Evolutionary conservation across 2,797 vertebrate species (phyloP), one percentile per base, ranked within the genome.

Genomic region (Cossypha heuglini): DNA sequence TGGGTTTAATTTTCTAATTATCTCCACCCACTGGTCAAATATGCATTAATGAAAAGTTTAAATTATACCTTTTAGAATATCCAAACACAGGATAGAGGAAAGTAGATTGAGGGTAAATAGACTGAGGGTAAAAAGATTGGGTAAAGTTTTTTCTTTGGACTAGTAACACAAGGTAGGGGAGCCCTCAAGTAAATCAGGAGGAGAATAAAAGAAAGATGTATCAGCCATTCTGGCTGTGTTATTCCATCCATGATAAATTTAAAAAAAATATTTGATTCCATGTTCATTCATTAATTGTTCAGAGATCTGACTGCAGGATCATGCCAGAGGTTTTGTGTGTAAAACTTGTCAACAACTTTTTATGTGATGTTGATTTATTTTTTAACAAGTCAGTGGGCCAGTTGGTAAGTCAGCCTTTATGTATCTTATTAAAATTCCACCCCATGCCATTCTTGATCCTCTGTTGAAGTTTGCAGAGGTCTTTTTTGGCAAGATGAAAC

Each of bases 391-490:
- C 72, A 37, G 22, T 64, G 58, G 45, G 28, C 51, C 48, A 54
- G 1, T 46, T 92, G 59, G 43, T 82, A 88, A 92, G 74, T 92
- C 77, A 87, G 38, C 57, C 42, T 91, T 91, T 81, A 66, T 3
- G 0, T 58, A 43, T 69, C 69, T 9, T 86, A 42, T 81, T 96
- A 72, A 93, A 92, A 96, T 96, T 96, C 81, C 15, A 62, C 48
- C 33, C 78, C 48, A 52, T 86, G 75, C 69, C 76, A 88, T 95
- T 92, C 78, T 62, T 88, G 51, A 69, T 88, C 46, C 29, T 51
- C 87, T 81, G 73, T 7, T 93, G 87, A 88, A 88, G 75, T 93
- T 96, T 93, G 80, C 64, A 86, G 86, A 93, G 75, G 63, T 77
- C 81, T 35, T 87, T 87, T 85, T 91, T 94, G 93, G 68, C 78